A percentile compares a stretch with the other conserved stretches of the same genome.
Evolutionary conservation across 2,113 vertebrate species (phyloP).

Genomic region (Corythoichthys intestinalis): DNA sequence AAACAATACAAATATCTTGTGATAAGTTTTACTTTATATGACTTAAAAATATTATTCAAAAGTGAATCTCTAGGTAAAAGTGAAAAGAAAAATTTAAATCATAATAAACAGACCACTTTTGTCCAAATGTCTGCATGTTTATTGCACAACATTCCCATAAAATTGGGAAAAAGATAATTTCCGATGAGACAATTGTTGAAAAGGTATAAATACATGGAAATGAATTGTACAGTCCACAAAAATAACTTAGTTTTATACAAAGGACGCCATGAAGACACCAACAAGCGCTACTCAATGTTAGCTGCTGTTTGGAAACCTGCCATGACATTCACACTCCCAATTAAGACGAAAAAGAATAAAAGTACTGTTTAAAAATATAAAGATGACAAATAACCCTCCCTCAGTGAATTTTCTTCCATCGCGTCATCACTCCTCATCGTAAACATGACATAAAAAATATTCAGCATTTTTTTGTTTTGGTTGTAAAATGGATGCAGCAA

Average conservation of each 20-base stretch:
- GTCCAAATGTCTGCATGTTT: slow-evolving; percentile 73
- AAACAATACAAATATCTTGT: too few species aligned
- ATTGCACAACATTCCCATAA: slow-evolving; percentile 99
- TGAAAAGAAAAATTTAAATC: neutral
- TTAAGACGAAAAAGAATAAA: slow-evolving; percentile 60
- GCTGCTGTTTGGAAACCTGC: slow-evolving; percentile 40
- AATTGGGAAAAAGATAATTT: slow-evolving; percentile 86
- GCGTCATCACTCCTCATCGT: neutral
- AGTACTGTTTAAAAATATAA: neutral
- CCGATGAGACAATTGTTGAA: slow-evolving; percentile 78
- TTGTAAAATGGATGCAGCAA: neutral
- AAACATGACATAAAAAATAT: neutral
- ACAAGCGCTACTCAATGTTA: slow-evolving; percentile 42
- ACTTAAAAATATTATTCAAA: too few species aligned
- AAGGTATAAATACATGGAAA: slow-evolving; percentile 84
- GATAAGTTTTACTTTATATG: too few species aligned
- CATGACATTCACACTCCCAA: slow-evolving; percentile 30
- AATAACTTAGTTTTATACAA: slow-evolving; percentile 85
- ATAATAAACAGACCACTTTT: neutral
- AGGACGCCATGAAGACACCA: slow-evolving; percentile 44
- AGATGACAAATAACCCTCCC: neutral
- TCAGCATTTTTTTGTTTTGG: slow-evolving; percentile 6
- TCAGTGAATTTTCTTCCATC: neutral
- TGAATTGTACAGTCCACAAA: slow-evolving; percentile 84
- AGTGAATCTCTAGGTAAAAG: neutral